phyloP scores from a whole-genome alignment of 2,113 vertebrate genomes.

The Procapra przewalskii region DNA sequence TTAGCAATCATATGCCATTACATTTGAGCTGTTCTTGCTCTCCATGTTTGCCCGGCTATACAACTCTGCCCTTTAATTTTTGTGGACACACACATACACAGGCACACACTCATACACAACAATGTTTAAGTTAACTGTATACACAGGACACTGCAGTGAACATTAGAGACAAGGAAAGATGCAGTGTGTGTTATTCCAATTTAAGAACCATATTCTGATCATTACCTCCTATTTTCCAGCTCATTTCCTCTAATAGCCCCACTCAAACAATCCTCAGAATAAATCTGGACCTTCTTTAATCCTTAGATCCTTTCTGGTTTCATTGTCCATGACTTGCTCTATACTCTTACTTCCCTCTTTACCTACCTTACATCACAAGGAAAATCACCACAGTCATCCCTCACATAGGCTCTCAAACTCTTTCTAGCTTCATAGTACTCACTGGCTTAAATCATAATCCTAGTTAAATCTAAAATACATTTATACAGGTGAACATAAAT shows the following conservation, averaged over 20 bases:
- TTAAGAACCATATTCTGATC: not conserved
- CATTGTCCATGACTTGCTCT: not conserved
- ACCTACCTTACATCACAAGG: not conserved
- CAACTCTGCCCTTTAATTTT: conserved; percentile 1
- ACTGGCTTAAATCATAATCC: not conserved
- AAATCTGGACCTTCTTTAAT: not conserved
- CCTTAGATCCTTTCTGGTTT: not conserved
- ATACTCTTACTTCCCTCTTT: not conserved
- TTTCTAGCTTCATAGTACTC: not conserved
- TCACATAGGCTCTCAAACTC: not conserved
- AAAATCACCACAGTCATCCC: not conserved
- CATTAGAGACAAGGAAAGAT: not conserved
- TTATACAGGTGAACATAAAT: not conserved
- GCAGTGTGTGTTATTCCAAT: not conserved
- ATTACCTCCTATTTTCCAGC: not conserved
- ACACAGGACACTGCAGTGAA: not conserved
- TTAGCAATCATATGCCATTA: conserved; percentile 36
- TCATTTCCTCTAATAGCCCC: not conserved
- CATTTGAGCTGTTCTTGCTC: not conserved
- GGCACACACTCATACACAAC: not conserved
- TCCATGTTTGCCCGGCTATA: not conserved
- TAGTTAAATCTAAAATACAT: not conserved
- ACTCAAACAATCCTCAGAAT: not conserved
- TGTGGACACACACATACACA: not conserved
- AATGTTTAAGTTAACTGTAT: not conserved